Evolutionary conservation across 2,888 invertebrate genomes (phyloP).

Genomic region (Epinotia ramella): DNA sequence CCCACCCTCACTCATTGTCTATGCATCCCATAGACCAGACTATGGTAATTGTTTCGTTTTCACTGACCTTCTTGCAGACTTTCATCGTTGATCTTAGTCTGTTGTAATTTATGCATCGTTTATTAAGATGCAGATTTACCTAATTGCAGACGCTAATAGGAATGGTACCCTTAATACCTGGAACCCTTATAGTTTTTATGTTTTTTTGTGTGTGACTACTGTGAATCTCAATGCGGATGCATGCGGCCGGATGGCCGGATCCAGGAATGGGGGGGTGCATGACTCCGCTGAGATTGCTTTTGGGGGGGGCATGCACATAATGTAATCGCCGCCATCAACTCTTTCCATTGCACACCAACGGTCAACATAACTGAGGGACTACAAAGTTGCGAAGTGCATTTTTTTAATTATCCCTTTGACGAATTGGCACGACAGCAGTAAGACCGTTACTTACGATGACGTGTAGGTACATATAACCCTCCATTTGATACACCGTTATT

Average conservation of each 20-base stretch:
- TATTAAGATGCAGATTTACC: too few relatives aligned
- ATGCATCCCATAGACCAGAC: conserved; percentile 36
- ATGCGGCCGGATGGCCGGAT: too few relatives aligned
- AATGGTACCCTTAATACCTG: too few relatives aligned
- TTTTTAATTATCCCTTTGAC: conserved; percentile 13
- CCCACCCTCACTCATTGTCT: conserved; percentile 43
- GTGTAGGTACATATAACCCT: conserved; percentile 1
- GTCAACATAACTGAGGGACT: background rate
- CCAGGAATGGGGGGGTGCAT: too few relatives aligned
- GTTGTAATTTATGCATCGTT: background rate
- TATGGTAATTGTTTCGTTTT: conserved; percentile 47
- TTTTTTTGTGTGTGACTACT: too few relatives aligned
- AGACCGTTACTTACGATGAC: conserved; percentile 21
- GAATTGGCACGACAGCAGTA: background rate
- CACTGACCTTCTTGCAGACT: conserved; percentile 47
- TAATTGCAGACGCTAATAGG: too few relatives aligned
- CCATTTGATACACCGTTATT: conserved; percentile 34
- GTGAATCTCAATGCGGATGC: too few relatives aligned
- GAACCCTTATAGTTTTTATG: too few relatives aligned
- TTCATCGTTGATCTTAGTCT: conserved; percentile 42
- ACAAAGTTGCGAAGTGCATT: conserved; percentile 30
- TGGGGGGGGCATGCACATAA: too few relatives aligned
- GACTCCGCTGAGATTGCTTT: too few relatives aligned
- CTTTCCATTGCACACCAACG: too few relatives aligned
- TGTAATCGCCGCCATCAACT: too few relatives aligned